Evolutionary conservation across 2,888 invertebrate genomes (phyloP), one percentile per base, ranked within the genome.

Genomic region (Monoplex corrugatus): DNA sequence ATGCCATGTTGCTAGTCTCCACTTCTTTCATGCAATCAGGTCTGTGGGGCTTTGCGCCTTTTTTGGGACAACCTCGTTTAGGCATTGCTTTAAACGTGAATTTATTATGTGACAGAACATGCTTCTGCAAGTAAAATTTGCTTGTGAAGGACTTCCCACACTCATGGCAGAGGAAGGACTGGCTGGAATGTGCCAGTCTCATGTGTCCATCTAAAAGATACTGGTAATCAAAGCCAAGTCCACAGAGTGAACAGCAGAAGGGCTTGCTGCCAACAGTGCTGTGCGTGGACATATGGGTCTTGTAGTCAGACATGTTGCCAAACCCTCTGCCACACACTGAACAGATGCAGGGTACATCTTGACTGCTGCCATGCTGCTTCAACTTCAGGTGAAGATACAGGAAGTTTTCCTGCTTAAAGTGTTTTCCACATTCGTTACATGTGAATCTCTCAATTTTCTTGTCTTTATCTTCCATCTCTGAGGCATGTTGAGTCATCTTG

Each of bases 361-460:
- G 78, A 28, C 78, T 80, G 32, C 35, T 57, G 38, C 78, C 80
- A 40, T 57, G 44, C 80, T 75, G 50, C 50, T 87, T 78, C 28
- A 45, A 43, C 32, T 80, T 78, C 57, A 80, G 19, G 57, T 87
- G 87, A 19, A 78, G 38, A 6, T 87, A n/a, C 38, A 87, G 40
- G 40, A 44, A 87, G 50, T 45, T 80, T 40, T 87, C 44, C 35
- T 50, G 87, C n/a, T 87, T 80, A 40, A 87, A 87, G 40, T 40
- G 44, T 16, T 87, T 87, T 8, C 87, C 87, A 40, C 87, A 87
- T 43, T 87, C 57, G 8, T 87, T 44, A n/a, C 87, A 87, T 10
- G 87, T 78, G 57, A 35, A 87, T 16, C 57, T 38, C 38, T 75
- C 45, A 35, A 80, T 35, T 10, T 80, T 45, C 32, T 35, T 50